Base-by-base conservation (phyloP, 2,113 vertebrate species). In the Corynorhinus townsendii region DNA sequence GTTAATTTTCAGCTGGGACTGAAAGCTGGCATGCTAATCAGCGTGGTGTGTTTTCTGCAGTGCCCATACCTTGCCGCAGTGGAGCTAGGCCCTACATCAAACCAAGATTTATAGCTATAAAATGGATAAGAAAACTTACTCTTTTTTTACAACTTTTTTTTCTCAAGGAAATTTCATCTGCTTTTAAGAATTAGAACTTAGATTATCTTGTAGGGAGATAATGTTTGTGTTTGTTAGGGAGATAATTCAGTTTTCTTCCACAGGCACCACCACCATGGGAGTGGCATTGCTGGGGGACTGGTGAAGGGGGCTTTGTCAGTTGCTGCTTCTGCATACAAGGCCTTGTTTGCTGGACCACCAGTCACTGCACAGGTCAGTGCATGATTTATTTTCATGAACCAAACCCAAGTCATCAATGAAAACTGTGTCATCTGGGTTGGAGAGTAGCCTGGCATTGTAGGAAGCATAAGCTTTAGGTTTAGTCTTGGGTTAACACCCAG, bases 301-400 rank as follows among this genome's bases (percentile, higher is more conserved):
- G 98, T 99, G 95, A 99, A 99, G 91, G 99, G 99, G 94, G 99
- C 99, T n/a, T 98, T 99, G 81, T 99, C 99, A 38, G 99, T 99
- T 89, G 99, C 99, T 85, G 99, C 99, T n/a, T 99, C 99, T 80
- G 99, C 99, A 54, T 99, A 99, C 95, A 99, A 99, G 97, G 99
- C 99, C 75, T 98, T 99, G 20, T 99, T 99, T 98, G 99, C 99
- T 94, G 99, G 99, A 88, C 99, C 99, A 77, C 99, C 99, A 85
- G 97, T 98, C 92, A 96, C 98, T 35, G 98, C 99, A 56, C 99
- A 99, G 99, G 99, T 99, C 82, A 95, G 91, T 93, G 26, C 80
- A 12, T 93, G 15, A 54, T 82, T 91, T 73, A 35, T 91, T 81
- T 96, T 66, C 22, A 92, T 87, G n/a, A 73, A 62, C 22, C 26